These are phyloP conservation scores for Lasioglossum zephyrum DNA, from an alignment of 2,888 invertebrate genomes.

Conservation along the genomic window DNA sequence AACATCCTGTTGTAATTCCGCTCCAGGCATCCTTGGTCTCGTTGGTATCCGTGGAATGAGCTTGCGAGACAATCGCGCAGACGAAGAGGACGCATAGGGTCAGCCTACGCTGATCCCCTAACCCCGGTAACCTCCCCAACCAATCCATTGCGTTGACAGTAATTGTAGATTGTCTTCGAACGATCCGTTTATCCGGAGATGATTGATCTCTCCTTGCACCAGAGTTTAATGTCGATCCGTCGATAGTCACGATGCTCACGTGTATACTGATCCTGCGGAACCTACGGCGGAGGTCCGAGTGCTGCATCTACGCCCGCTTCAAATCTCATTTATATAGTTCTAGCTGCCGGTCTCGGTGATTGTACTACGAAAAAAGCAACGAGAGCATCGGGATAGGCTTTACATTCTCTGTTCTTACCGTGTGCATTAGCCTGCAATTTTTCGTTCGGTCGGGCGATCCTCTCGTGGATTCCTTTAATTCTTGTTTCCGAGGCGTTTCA, in stretches of 20 bases:
- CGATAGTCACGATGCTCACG: not conserved
- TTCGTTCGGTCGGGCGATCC: slow-evolving; percentile 65
- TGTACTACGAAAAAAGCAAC: slow-evolving; percentile 74
- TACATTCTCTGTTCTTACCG: slow-evolving; percentile 64
- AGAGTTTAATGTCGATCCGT: not conserved
- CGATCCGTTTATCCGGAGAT: not conserved
- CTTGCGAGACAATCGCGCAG: slow-evolving; percentile 34
- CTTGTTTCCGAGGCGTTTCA: slow-evolving; percentile 76
- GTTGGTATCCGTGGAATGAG: slow-evolving; percentile 20
- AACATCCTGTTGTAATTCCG: slow-evolving; percentile 71
- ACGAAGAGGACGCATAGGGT: slow-evolving; percentile 35
- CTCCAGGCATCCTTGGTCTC: slow-evolving; percentile 68
- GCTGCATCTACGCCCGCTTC: slow-evolving; percentile 59
- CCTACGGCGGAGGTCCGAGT: slow-evolving; percentile 76
- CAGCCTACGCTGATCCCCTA: slow-evolving; percentile 29
- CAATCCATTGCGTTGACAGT: slow-evolving; percentile 45
- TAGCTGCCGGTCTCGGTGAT: slow-evolving; percentile 70
- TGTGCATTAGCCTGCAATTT: slow-evolving; percentile 71
- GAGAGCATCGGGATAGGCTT: slow-evolving; percentile 61
- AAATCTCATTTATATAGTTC: slow-evolving; percentile 77
- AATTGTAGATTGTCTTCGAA: not conserved
- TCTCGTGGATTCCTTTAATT: slow-evolving; percentile 64
- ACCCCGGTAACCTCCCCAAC: not conserved
- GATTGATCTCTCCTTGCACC: not conserved
- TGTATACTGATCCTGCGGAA: slow-evolving; percentile 65